A percentile compares a stretch with the other conserved stretches of the same genome.
Evolutionary conservation across 1,140 invertebrate species (phyloP).

Genomic region (Phymorhynchus buccinoides): DNA sequence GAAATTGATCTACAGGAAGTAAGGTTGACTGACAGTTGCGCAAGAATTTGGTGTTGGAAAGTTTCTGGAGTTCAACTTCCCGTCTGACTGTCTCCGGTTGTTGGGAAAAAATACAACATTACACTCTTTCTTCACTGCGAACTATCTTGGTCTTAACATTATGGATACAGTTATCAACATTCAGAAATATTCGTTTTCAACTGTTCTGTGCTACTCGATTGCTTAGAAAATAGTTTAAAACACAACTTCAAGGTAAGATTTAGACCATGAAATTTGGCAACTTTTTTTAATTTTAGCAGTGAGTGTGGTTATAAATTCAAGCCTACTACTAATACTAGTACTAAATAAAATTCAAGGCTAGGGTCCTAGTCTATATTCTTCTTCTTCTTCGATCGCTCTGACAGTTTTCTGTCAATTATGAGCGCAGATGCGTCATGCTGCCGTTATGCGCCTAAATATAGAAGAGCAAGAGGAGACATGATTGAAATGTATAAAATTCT

Average conservation of each 20-base stretch:
- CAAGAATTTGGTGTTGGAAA: slow-evolving; percentile 37
- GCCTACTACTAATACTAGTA: too few species aligned
- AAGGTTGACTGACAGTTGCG: slow-evolving; percentile 26
- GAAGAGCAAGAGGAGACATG: too few species aligned
- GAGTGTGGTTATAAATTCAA: too few species aligned
- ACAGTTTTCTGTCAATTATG: too few species aligned
- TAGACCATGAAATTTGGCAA: too few species aligned
- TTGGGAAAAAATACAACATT: neutral
- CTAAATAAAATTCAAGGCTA: too few species aligned
- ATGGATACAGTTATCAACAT: neutral
- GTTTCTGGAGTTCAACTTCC: slow-evolving; percentile 49
- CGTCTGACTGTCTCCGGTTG: slow-evolving; percentile 66
- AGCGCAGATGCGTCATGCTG: too few species aligned
- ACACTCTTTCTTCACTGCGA: neutral
- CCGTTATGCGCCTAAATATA: too few species aligned
- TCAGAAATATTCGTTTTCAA: neutral
- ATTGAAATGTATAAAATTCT: too few species aligned
- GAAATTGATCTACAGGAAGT: slow-evolving; percentile 42
- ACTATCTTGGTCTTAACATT: neutral
- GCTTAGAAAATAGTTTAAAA: neutral
- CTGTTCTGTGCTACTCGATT: neutral
- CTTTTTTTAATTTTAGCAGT: too few species aligned
- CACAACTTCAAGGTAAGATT: neutral
- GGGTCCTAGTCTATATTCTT: too few species aligned
- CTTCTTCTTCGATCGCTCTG: too few species aligned